These are phyloP conservation scores for Dermolepida albohirtum DNA, from an alignment of 2,888 invertebrate genomes.

Conservation along the genomic window DNA sequence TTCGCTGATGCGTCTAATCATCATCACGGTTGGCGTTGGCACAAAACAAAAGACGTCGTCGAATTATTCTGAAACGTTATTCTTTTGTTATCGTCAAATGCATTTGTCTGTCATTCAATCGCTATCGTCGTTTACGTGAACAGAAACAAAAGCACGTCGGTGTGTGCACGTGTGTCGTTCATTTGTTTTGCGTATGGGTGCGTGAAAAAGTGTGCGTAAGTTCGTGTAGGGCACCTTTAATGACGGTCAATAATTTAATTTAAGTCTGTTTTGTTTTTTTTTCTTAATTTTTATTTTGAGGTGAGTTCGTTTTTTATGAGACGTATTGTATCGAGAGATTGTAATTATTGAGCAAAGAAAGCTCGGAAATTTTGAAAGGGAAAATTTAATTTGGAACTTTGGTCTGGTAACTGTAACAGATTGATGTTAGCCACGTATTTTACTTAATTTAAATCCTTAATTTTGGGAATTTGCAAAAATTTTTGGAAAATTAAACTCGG, in stretches of 20 bases:
- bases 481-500: too few relatives aligned
- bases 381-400: too few relatives aligned
- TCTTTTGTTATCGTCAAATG: slow-evolving; percentile 37
- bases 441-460: background rate
- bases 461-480: too few relatives aligned
- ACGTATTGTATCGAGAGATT: too few relatives aligned
- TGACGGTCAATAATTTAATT: too few relatives aligned
- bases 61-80: slow-evolving; percentile 28
- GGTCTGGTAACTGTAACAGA: too few relatives aligned
- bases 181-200: slow-evolving; percentile 31
- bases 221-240: too few relatives aligned
- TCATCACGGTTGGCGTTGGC: background rate
- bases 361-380: too few relatives aligned
- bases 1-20: slow-evolving; percentile 13
- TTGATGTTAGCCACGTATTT: background rate
- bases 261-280: background rate
- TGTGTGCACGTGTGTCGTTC: slow-evolving; percentile 26
- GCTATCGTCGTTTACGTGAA: slow-evolving; percentile 35
- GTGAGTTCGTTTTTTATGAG: background rate
- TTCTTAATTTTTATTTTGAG: background rate
- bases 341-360: too few relatives aligned
- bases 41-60: slow-evolving; percentile 16
- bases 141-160: slow-evolving; percentile 31
- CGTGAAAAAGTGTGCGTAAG: slow-evolving; percentile 20
- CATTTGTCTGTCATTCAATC: slow-evolving; percentile 35